These are phyloP conservation scores for Micromesistius poutassou DNA, from an alignment of 2,797 vertebrate species.

Conservation along the genomic window DNA sequence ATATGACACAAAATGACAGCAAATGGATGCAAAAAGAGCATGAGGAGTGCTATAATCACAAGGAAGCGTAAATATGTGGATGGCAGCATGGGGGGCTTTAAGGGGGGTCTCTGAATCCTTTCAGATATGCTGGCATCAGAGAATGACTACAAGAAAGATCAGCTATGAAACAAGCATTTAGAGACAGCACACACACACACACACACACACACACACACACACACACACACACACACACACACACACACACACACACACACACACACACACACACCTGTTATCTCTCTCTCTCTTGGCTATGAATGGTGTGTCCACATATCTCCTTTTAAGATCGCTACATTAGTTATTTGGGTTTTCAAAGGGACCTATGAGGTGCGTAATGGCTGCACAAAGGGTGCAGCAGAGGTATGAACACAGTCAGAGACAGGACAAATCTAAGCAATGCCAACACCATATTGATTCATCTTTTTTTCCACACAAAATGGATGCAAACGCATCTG, in stretches of 20 bases:
- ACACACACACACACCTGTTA: background rate
- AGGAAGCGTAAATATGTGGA: background rate
- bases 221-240: background rate
- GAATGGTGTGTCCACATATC: background rate
- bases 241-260: background rate
- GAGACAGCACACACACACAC: background rate
- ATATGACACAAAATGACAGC: background rate
- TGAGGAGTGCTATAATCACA: background rate
- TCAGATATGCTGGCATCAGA: too few relatives aligned
- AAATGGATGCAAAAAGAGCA: constrained; percentile 1
- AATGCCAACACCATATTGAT: background rate
- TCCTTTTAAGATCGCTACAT: background rate
- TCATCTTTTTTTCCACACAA: background rate
- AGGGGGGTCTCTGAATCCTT: background rate
- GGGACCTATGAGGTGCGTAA: background rate
- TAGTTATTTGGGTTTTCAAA: background rate
- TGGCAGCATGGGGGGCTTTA: background rate
- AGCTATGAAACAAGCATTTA: background rate
- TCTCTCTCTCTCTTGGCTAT: background rate
- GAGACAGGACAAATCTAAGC: background rate
- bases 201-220: background rate
- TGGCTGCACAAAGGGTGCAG: background rate
- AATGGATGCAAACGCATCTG: too few relatives aligned
- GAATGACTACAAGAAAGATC: background rate
- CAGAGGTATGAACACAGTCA: background rate